Percentiles rank a stretch among this genome's conserved stretches.
phyloP scores from a whole-genome alignment of 2,888 invertebrate species.

The Aplocera efformata region DNA sequence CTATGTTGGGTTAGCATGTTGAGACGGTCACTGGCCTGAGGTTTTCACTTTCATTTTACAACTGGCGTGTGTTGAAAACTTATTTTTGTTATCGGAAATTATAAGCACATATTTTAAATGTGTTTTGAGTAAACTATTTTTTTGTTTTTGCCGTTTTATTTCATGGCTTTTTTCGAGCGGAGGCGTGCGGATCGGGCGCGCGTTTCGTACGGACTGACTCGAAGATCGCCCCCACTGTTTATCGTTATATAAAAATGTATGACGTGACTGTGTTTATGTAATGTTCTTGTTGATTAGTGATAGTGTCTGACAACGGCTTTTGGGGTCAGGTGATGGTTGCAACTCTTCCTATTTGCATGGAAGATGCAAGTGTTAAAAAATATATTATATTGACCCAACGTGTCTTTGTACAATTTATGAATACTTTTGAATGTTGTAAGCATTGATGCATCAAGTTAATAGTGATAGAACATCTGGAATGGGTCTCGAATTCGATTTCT shows the following conservation, averaged over 20 bases:
- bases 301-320: slow-evolving; percentile 39
- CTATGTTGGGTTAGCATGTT: slow-evolving; percentile 73
- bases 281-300: slow-evolving; percentile 42
- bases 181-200: slow-evolving; percentile 34
- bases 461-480: too few relatives aligned
- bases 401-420: too few relatives aligned
- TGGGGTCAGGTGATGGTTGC: slow-evolving; percentile 35
- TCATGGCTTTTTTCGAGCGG: slow-evolving; percentile 38
- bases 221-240: slow-evolving; percentile 20
- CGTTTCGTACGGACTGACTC: slow-evolving; percentile 33
- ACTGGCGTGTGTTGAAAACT: slow-evolving; percentile 22
- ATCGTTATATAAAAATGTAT: slow-evolving; percentile 51
- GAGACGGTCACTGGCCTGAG: slow-evolving; percentile 64
- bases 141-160: slow-evolving; percentile 29
- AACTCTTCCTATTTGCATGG: slow-evolving; percentile 21
- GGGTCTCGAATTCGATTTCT: too few relatives aligned
- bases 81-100: slow-evolving; percentile 30
- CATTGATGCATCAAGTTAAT: too few relatives aligned
- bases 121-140: slow-evolving; percentile 15
- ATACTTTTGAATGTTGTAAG: too few relatives aligned
- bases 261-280: slow-evolving; percentile 44
- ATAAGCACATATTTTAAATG: slow-evolving; percentile 41
- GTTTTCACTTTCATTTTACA: slow-evolving; percentile 71
- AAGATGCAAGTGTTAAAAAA: background rate
- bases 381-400: background rate